phyloP scores from a whole-genome alignment of 2,113 vertebrate genomes.

The Microcebus tavaratra region DNA sequence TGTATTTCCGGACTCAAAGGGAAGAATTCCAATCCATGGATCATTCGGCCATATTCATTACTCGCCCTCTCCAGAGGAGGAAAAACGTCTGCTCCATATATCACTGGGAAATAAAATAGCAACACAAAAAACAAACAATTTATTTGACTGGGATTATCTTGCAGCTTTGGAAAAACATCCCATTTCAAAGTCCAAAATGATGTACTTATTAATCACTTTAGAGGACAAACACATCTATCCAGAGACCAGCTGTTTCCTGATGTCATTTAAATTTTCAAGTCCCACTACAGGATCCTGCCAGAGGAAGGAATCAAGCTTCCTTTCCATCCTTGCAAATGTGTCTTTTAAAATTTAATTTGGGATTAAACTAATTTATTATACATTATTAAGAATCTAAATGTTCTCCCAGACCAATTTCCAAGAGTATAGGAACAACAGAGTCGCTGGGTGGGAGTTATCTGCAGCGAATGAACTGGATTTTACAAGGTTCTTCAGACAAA shows the following conservation, averaged over 20 bases:
- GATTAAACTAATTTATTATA: not conserved
- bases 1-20: not conserved
- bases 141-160: not conserved
- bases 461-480: not conserved
- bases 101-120: not conserved
- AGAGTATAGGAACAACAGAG: not conserved
- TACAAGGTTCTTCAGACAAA: not conserved
- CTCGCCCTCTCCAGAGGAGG: not conserved
- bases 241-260: constrained; percentile 64
- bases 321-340: constrained; percentile 14
- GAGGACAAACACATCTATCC: constrained; percentile 37
- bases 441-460: not conserved
- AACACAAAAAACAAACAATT: not conserved
- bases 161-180: constrained; percentile 15
- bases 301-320: constrained; percentile 49
- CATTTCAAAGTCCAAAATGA: constrained; percentile 43
- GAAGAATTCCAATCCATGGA: not conserved
- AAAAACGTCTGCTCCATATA: too few relatives aligned
- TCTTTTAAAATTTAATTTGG: constrained; percentile 41
- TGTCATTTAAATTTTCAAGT: constrained; percentile 36
- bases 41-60: not conserved
- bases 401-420: not conserved
- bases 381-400: not conserved
- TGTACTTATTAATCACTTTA: constrained; percentile 54
- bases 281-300: not conserved